A percentile compares a stretch with the other conserved stretches of the same genome.
Evolutionary conservation across 2,888 invertebrate species (phyloP).

Genomic region (Oscheius sp.): DNA sequence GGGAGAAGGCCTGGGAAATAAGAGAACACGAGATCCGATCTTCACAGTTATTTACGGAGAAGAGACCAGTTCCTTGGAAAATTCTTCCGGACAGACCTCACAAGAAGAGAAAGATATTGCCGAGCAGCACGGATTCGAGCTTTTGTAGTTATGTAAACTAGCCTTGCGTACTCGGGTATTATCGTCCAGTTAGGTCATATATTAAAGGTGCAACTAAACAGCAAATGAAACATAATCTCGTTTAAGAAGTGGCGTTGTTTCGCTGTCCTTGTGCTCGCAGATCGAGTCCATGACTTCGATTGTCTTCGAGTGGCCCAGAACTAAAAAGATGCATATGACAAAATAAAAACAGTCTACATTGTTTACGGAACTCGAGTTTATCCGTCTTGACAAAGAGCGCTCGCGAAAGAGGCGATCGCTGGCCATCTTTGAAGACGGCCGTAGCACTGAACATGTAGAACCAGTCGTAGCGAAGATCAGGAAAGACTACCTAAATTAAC

Average conservation of each 20-base stretch:
- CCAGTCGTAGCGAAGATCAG: conserved; percentile 72
- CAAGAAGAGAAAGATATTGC: conserved; percentile 44
- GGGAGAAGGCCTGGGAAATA: conserved; percentile 51
- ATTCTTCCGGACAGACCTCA: conserved; percentile 8
- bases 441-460: conserved; percentile 69
- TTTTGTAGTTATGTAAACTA: conserved; percentile 32
- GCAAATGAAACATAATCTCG: conserved; percentile 71
- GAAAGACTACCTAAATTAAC: conserved; percentile 63
- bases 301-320: conserved; percentile 70
- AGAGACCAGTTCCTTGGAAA: conserved; percentile 23
- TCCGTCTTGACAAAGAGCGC: conserved; percentile 72
- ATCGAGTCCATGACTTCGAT: conserved; percentile 73
- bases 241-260: conserved; percentile 65
- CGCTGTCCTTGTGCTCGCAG: conserved; percentile 62
- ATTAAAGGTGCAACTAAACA: too few species aligned
- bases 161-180: background rate
- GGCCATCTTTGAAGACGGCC: conserved; percentile 70
- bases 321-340: conserved; percentile 47
- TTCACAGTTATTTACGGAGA: conserved; percentile 55
- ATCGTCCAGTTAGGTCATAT: background rate
- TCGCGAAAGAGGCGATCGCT: conserved; percentile 68
- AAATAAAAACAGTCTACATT: conserved; percentile 49
- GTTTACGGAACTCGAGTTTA: conserved; percentile 68
- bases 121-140: conserved; percentile 51
- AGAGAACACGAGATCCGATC: conserved; percentile 52